Evolutionary conservation across 2,113 vertebrate genomes (phyloP), one percentile per base, ranked within the genome.

Genomic region (Cisticola juncidis): DNA sequence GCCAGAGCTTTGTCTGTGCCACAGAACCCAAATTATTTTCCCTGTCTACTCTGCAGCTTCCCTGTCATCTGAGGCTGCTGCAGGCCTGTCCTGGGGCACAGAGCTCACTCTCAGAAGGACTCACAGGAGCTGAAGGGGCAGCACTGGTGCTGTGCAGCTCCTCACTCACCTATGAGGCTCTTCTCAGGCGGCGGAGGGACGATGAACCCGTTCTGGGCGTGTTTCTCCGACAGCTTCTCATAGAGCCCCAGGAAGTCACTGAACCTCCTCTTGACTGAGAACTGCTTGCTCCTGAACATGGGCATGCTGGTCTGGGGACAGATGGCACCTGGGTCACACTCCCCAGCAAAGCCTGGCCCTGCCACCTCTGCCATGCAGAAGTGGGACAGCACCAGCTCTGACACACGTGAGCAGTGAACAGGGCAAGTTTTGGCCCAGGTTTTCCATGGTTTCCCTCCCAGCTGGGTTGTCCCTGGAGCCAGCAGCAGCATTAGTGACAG

Each of bases 191-290:
- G 99, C 0, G 99, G 99, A 72, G 99, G 99, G n/a, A 99, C 98
- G 18, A 99, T 99, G 83, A 98, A 98, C 51, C 99, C 99, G 3
- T 98, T 99, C 66, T 99, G 99, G 40, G 98, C 98, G 23, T 99
- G 99, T 68, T 99, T 99, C 95, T 99, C 99, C 0, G 98, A 99
- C 12, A 99, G 98, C 95, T 99, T 99, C 97, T 99, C 99, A 45
- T 99, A 99, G 78, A 99, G 98, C 90, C 99, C 99, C 56, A 99
- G 97, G 95, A 99, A 99, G 97, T 99, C 99, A 94, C 99, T 99
- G 98, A 99, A 99, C 94, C 99, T 98, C 92, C 99, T 98, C 88
- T 98, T 99, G 71, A 99, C 99, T 3, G 98, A 98, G 69, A 99
- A 99, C 25, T 98, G 98, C 94, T 98, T 99, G 97, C 91, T 99